Evolutionary conservation across 1,140 invertebrate genomes (phyloP).

Genomic region (Leucophenga varia): DNA sequence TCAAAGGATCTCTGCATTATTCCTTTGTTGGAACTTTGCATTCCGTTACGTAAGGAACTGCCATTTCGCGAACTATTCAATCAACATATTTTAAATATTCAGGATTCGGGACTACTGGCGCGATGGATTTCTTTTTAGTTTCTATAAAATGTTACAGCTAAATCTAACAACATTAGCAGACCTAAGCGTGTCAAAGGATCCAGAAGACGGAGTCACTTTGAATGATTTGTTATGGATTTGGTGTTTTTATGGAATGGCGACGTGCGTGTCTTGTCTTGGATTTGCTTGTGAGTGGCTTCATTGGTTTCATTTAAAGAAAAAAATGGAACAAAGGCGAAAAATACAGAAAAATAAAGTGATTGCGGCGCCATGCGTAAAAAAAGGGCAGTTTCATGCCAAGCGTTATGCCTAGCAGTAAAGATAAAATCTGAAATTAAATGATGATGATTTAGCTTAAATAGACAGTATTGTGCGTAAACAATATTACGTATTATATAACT

Average conservation of each 20-base stretch:
- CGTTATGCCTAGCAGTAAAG: too few species aligned
- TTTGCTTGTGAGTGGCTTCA: not conserved
- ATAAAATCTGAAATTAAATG: too few species aligned
- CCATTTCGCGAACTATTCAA: conserved; percentile 31
- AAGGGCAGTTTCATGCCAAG: not conserved
- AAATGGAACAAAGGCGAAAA: not conserved
- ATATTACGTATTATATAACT: not conserved
- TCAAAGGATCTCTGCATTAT: conserved; percentile 23
- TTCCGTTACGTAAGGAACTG: conserved; percentile 14
- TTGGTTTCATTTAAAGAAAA: not conserved
- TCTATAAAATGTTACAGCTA: conserved; percentile 23
- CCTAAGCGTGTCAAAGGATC: not conserved
- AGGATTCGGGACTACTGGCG: conserved; percentile 21
- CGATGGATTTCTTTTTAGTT: conserved; percentile 19
- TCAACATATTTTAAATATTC: conserved; percentile 17
- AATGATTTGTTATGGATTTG: conserved; percentile 21
- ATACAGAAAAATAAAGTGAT: not conserved
- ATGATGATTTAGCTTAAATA: too few species aligned
- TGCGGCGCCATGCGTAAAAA: not conserved
- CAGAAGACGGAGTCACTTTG: conserved; percentile 7
- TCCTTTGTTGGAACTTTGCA: conserved; percentile 4
- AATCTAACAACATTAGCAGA: conserved; percentile 5
- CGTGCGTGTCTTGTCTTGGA: not conserved
- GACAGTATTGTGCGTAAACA: too few species aligned
- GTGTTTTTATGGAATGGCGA: conserved; percentile 4